A percentile compares a stretch with the other conserved stretches of the same genome.
Evolutionary conservation across 1,140 invertebrate species (phyloP).

Genomic region (Drosophila nasuta): DNA sequence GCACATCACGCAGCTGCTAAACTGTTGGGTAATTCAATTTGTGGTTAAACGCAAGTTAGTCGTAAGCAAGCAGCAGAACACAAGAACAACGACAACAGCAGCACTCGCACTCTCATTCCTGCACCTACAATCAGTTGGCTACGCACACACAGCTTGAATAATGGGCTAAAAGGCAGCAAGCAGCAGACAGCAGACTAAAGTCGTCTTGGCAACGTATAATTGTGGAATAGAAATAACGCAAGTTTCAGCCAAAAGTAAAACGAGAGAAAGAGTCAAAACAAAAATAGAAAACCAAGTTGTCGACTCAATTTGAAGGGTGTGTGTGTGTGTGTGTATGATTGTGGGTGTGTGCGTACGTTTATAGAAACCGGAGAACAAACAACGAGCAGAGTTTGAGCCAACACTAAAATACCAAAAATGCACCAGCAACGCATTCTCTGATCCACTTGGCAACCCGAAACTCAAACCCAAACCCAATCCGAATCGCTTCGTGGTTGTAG

Average conservation of each 20-base stretch:
- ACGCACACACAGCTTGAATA: constrained; percentile 52
- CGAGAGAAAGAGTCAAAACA: constrained; percentile 1
- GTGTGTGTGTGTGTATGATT: background rate
- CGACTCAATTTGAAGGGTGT: constrained; percentile 10
- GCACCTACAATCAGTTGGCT: constrained; percentile 27
- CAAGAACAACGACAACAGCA: constrained; percentile 13
- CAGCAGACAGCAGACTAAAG: constrained; percentile 13
- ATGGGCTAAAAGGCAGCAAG: constrained; percentile 30
- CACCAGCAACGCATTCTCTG: constrained; percentile 35
- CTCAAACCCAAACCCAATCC: constrained; percentile 7
- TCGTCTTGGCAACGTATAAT: constrained; percentile 68
- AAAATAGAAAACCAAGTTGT: constrained; percentile 34
- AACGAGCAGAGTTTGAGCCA: constrained; percentile 29
- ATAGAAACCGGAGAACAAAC: constrained; percentile 24
- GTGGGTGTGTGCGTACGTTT: background rate
- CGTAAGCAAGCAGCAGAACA: constrained; percentile 44
- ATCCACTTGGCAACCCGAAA: constrained; percentile 69
- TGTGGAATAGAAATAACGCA: constrained; percentile 58
- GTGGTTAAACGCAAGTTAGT: constrained; percentile 74
- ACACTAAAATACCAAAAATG: constrained; percentile 12
- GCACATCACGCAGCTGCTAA: constrained; percentile 61
- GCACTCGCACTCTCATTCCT: background rate
- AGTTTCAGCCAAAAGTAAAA: constrained; percentile 35
- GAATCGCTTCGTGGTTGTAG: constrained; percentile 26
- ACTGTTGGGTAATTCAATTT: constrained; percentile 79